Base-by-base conservation (phyloP, 2,113 vertebrate species). In the Indri indri region DNA sequence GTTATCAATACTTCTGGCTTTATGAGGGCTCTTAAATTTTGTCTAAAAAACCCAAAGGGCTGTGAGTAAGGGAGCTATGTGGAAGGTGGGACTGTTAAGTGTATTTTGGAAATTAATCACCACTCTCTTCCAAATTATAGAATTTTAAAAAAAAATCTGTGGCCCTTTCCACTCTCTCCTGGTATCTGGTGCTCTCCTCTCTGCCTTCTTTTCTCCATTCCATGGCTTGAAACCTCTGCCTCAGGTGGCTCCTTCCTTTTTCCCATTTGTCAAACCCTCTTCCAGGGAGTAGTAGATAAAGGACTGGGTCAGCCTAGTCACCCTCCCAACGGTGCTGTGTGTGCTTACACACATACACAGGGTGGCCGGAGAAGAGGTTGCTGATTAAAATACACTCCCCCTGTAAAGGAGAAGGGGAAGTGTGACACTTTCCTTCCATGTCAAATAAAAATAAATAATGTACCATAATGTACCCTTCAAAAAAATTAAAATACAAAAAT, bases 31-130 rank as follows among this genome's bases (percentile, higher is more conserved):
- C 94, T 83, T 90, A 88, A 88, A n/a, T 93, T 96, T 93, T 95
- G 86, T 98, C 91, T 98, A 96, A 94, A 87, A 97, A 97, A 97
- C 97, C 96, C 42, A 94, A 98, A 98, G 97, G 97, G 98, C 97
- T 98, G 97, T 97, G 95, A 95, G 91, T 95, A 94, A 94, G 96
- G 94, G 93, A 97, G 95, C 89, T 93, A 17, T 76, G 79, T 88
- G 96, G 96, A 95, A 98, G 96, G 93, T 82, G 88, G 95, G 95
- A 96, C 94, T 95, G 79, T 59, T 95, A 91, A 97, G 86, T 97
- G 70, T 95, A 88, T 93, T 97, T 94, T 97, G 97, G 93, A 94
- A 94, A 97, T 59, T 42, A 95, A 96, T 96, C 34, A 77, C 91
- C 93, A 97, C 83, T 93, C 92, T 96, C 96, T 95, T 97, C 97